Percentiles rank a stretch among this genome's conserved stretches.
Conservation (phyloP, 1,140 invertebrate genomes). For the Apocrypta bakeri region DNA sequence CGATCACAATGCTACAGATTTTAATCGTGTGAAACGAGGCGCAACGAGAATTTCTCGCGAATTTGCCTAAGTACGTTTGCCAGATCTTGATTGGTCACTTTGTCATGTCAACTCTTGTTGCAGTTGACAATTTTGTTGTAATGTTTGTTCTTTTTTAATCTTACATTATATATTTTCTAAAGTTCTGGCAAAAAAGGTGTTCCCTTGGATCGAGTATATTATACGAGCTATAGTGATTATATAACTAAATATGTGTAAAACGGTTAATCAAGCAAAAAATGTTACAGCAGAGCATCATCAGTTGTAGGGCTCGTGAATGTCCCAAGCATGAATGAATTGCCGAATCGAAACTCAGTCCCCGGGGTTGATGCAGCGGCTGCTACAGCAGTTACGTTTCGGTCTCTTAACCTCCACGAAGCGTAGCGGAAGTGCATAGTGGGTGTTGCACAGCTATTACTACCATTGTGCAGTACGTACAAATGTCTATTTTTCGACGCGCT, state of each 20-base stretch:
- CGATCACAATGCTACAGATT: not conserved
- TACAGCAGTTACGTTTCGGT: not conserved
- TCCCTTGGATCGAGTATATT: too few relatives aligned
- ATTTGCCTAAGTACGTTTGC: not conserved
- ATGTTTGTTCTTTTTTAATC: too few relatives aligned
- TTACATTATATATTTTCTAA: too few relatives aligned
- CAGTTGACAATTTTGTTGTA: too few relatives aligned
- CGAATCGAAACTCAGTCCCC: constrained; percentile 45
- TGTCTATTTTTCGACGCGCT: not conserved
- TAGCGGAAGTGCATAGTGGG: not conserved
- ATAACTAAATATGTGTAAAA: too few relatives aligned
- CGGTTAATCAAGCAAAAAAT: not conserved
- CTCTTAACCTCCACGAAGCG: not conserved
- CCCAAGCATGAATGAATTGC: constrained; percentile 54
- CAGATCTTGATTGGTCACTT: constrained; percentile 35
- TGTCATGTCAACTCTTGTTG: not conserved
- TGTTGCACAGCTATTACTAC: not conserved
- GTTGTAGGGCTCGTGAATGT: constrained; percentile 52
- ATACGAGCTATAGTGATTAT: too few relatives aligned
- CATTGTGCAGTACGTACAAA: not conserved
- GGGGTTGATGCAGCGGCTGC: not conserved
- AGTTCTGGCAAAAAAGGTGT: too few relatives aligned
- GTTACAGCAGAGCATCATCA: constrained; percentile 39
- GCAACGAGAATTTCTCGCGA: constrained; percentile 7
- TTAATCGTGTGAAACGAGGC: constrained; percentile 22